Conservation (phyloP, 2,888 invertebrate species). For the Macrophya alboannulata region DNA sequence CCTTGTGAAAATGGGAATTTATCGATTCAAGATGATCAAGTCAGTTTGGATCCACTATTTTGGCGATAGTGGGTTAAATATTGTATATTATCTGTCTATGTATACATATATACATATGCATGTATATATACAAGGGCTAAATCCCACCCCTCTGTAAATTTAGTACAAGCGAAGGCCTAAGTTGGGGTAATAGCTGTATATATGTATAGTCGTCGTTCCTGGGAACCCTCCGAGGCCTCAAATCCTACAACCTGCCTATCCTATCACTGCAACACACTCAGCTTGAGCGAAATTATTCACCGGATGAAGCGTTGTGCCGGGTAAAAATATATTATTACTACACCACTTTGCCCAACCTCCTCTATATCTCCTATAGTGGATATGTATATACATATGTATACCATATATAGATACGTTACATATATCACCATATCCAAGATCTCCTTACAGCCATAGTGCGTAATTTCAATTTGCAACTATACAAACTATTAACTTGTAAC, state of each 20-base stretch:
- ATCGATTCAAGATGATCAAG: too few relatives aligned
- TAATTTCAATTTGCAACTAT: too few relatives aligned
- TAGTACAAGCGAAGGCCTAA: background rate
- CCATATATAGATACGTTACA: too few relatives aligned
- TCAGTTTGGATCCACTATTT: too few relatives aligned
- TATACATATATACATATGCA: too few relatives aligned
- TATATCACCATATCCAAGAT: too few relatives aligned
- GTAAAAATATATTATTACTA: conserved; percentile 52
- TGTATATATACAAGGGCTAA: background rate
- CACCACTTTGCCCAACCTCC: conserved; percentile 39
- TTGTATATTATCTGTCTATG: background rate
- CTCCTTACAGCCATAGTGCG: too few relatives aligned
- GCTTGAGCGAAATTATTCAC: conserved; percentile 48
- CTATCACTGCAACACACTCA: conserved; percentile 52
- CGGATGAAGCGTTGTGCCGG: conserved; percentile 38
- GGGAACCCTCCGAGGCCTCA: conserved; percentile 30
- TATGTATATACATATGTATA: background rate
- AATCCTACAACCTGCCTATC: conserved; percentile 38
- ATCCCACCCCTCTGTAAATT: background rate
- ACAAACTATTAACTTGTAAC: too few relatives aligned
- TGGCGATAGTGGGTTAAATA: background rate
- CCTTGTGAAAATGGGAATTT: background rate
- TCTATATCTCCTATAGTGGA: background rate
- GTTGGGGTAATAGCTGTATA: conserved; percentile 33
- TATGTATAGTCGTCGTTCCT: background rate